These are phyloP conservation scores for Zophobas morio DNA, from an alignment of 1,140 invertebrate genomes.

Conservation along the genomic window DNA sequence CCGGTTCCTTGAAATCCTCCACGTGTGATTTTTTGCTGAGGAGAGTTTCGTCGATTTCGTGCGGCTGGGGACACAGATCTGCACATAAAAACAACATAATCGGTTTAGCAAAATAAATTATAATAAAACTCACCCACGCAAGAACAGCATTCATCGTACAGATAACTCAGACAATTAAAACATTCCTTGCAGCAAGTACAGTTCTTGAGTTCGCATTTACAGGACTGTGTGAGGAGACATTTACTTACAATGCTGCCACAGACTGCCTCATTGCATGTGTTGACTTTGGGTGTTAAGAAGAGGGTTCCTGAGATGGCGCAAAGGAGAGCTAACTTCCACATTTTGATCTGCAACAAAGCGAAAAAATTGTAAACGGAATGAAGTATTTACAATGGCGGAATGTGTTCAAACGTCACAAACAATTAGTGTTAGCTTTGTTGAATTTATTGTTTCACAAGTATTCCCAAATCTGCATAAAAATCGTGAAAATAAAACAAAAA, in stretches of 20 bases:
- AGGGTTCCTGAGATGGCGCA: slow-evolving; percentile 25
- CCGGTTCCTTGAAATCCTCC: slow-evolving; percentile 85
- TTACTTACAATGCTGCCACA: slow-evolving; percentile 96
- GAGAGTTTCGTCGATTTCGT: slow-evolving; percentile 75
- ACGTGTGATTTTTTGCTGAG: slow-evolving; percentile 87
- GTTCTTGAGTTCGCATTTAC: slow-evolving; percentile 92
- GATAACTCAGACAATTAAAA: slow-evolving; percentile 87
- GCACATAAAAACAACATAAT: slow-evolving; percentile 58
- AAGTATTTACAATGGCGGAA: neutral
- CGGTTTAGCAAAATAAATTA: slow-evolving; percentile 27
- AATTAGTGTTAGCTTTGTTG: neutral
- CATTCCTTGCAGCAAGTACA: slow-evolving; percentile 95
- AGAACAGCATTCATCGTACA: slow-evolving; percentile 95
- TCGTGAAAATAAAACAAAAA: neutral
- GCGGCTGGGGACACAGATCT: slow-evolving; percentile 92
- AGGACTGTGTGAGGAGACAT: slow-evolving; percentile 95
- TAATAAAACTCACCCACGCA: slow-evolving; percentile 85
- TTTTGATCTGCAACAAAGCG: slow-evolving; percentile 44
- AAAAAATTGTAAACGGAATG: neutral
- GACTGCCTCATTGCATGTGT: slow-evolving; percentile 82
- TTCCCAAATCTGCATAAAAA: neutral
- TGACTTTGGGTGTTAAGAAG: slow-evolving; percentile 46
- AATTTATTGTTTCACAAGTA: no score
- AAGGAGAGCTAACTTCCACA: slow-evolving; percentile 50
- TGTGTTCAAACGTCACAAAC: neutral